A percentile compares a stretch with the other conserved stretches of the same genome.
Conservation (phyloP, 2,797 vertebrate genomes). For the Halcyon leucocephala region DNA sequence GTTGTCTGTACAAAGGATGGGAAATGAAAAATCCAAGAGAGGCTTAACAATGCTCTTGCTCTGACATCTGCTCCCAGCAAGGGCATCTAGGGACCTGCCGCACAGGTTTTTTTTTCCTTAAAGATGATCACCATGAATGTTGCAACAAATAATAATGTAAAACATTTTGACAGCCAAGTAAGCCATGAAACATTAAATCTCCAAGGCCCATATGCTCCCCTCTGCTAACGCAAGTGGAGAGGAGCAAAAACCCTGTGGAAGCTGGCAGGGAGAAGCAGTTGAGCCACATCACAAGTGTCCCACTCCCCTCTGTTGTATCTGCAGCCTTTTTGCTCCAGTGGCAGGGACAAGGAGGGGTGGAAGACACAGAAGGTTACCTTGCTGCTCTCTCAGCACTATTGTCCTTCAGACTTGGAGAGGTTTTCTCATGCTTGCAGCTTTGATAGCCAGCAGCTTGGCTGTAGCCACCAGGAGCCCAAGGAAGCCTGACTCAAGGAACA, state of each 20-base stretch:
- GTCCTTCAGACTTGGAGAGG: background rate
- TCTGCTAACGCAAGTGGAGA: constrained; percentile 42
- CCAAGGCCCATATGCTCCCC: constrained; percentile 69
- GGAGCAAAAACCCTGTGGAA: constrained; percentile 21
- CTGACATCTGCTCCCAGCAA: constrained; percentile 79
- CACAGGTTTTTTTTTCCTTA: constrained; percentile 75
- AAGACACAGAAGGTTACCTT: background rate
- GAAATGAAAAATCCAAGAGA: constrained; percentile 67
- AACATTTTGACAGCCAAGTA: constrained; percentile 79
- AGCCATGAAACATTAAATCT: constrained; percentile 76
- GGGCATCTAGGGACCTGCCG: constrained; percentile 72
- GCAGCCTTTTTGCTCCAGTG: background rate
- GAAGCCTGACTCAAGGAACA: background rate
- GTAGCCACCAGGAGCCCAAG: background rate
- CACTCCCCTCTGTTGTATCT: background rate
- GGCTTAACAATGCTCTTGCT: constrained; percentile 57
- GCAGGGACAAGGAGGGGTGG: background rate
- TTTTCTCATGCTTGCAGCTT: background rate
- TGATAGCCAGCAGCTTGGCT: background rate
- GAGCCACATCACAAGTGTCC: background rate
- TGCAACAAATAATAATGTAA: constrained; percentile 77
- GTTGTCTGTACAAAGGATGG: constrained; percentile 37
- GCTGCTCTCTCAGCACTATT: background rate
- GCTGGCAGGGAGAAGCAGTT: background rate
- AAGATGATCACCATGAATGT: constrained; percentile 78